Evolutionary conservation across 2,888 invertebrate species (phyloP).

Genomic region (Pollenia griseotomentosa): DNA sequence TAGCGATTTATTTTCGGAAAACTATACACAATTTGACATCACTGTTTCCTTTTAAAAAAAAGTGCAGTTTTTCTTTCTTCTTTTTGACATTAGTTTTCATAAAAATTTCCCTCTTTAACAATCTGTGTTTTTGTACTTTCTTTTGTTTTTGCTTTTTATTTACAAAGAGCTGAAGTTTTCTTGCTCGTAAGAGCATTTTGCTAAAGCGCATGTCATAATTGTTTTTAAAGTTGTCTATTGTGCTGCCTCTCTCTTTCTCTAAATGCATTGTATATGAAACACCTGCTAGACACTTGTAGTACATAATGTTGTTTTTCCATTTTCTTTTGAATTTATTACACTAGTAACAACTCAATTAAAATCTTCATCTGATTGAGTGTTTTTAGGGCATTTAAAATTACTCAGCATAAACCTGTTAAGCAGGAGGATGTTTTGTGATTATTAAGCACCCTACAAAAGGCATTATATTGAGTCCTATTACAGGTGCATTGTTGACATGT

Average conservation of each 20-base stretch:
- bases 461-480: no score
- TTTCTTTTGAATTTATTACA: background rate
- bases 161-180: background rate
- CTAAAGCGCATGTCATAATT: constrained; percentile 52
- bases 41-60: background rate
- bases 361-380: constrained; percentile 19
- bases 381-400: background rate
- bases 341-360: background rate
- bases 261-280: constrained; percentile 14
- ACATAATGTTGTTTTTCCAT: background rate
- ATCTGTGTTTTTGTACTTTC: constrained; percentile 10
- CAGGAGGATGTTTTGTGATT: no score
- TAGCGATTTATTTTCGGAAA: background rate
- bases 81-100: background rate
- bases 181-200: constrained; percentile 24
- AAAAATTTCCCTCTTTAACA: background rate
- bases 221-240: background rate
- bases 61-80: background rate
- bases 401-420: background rate
- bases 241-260: background rate
- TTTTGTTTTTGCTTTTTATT: constrained; percentile 26
- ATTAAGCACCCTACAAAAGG: no score
- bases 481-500: no score
- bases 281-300: constrained; percentile 41
- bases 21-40: background rate